Conservation (phyloP, 2,888 invertebrate species). For the Epiblema foenella region DNA sequence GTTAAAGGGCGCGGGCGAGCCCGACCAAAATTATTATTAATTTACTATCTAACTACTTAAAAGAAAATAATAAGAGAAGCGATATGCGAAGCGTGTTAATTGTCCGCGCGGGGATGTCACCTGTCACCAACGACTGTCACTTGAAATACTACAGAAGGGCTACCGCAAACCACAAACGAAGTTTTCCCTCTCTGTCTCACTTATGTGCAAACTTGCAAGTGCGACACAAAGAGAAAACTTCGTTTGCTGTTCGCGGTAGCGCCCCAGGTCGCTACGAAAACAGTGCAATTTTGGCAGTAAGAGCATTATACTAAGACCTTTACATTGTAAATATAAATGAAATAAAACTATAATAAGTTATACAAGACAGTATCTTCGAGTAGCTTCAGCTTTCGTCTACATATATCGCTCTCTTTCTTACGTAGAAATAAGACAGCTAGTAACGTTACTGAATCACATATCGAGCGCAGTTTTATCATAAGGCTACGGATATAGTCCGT, state of each 20-base stretch:
- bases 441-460: slow-evolving; percentile 5
- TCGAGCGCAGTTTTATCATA: slow-evolving; percentile 12
- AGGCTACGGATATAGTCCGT: not conserved
- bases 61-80: slow-evolving; percentile 60
- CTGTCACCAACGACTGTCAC: not conserved
- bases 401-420: not conserved
- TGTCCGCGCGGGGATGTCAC: slow-evolving; percentile 16
- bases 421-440: not conserved
- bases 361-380: not conserved
- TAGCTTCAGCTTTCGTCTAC: not conserved
- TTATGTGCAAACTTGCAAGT: too few relatives aligned
- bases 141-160: not conserved
- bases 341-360: not conserved
- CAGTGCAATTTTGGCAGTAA: slow-evolving; percentile 3
- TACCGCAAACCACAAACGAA: too few relatives aligned
- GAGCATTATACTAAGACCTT: not conserved
- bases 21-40: slow-evolving; percentile 57
- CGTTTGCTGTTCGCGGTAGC: too few relatives aligned
- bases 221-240: too few relatives aligned
- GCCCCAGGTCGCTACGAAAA: not conserved
- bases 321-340: not conserved
- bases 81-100: slow-evolving; percentile 60
- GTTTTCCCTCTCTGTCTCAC: too few relatives aligned
- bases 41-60: slow-evolving; percentile 75
- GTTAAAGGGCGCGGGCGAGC: slow-evolving; percentile 29